Evolutionary conservation across 2,888 invertebrate genomes (phyloP), one percentile per base, ranked within the genome.

Genomic region (Drosophila anceps): DNA sequence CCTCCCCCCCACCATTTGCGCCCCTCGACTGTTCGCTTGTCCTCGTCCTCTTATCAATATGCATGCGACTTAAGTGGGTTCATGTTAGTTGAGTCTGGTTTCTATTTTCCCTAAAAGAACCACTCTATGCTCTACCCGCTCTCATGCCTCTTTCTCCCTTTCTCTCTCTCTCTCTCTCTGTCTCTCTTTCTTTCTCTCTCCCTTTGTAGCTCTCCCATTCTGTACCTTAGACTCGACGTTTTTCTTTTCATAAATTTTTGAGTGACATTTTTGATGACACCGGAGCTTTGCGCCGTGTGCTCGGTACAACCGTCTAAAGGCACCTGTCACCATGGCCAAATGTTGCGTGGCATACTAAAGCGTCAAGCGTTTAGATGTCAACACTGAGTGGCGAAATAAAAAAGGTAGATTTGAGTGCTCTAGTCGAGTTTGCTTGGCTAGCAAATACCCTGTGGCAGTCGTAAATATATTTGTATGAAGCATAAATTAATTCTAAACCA

Each of bases 211-310:
- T 51, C 9, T 2, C 12, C 12, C 10, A 13, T 29, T 29, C 35
- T 39, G 15, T 10, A 31, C 46, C 53, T 69, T 70, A 63, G 79
- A 84, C 88, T 84, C 73, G 75, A 76, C 90, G 79, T 69, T 79
- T 69, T 77, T 78, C 70, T 75, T 90, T 90, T 88, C 91, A 88
- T 90, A 84, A 81, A 91, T 91, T 82, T 91, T 84, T 91, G 85
- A 91, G 91, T 91, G 91, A 91, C 87, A 91, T 74, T 88, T 90
- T 91, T 91, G 89, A 91, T 90, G 91, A 91, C 91, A 90, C 76
- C 69, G 68, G 83, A 83, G 84, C 82, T 84, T 89, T 90, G 82
- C 73, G 78, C 77, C 75, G 62, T 76, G 72, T 76, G 57, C 71
- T 61, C 50, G 61, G 43, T 48, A 46, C 54, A 60, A 60, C 76